Base-by-base conservation (phyloP, 2,113 vertebrate genomes). In the Balaeniceps rex region DNA sequence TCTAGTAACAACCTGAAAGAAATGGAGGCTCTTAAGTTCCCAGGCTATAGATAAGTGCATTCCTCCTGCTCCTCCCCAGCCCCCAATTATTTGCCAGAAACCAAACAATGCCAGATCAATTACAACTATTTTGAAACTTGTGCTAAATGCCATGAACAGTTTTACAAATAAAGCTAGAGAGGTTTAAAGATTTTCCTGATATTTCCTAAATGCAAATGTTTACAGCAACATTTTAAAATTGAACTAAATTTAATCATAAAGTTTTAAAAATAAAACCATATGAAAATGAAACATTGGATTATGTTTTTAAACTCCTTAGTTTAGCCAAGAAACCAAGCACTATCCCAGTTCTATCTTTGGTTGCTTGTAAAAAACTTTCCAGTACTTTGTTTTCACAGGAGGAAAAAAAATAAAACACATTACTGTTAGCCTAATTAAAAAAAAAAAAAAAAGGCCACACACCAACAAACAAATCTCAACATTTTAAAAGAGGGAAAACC, bases 401-500 rank as follows among this genome's bases (percentile, higher is more conserved):
- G 22, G 7, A 17, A 77, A 65, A 76, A 60, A 79, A 51, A 7
- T 29, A 54, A 19, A 52, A 80, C 6, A 36, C 5, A 7, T 26
- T 84, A 33, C 26, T 64, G 24, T 65, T 49, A 28, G 28, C 8
- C 28, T 65, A 83, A 66, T 81, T 79, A 4, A 46, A 54, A 36
- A 57, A 46, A 60, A 44, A 51, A 46, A 46, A 66, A 55, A 80
- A 26, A 25, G n/a, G n/a, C n/a, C 40, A 10, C 40, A 40, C 10
- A 40, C 40, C 40, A 10, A 40, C 40, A 40, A 40, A 40, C 40
- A 40, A 75, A 19, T 14, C 33, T 34, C 29, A 83, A 13, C 36
- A 51, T 80, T 77, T 79, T 51, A 52, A 58, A 57, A 88, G 78
- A 98, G 97, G 98, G 98, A 25, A 98, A 98, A 98, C 51, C 94